Percentiles rank a stretch among this genome's conserved stretches.
Conservation (phyloP, 35 echinoderm and acorn worm genomes). For the Amphiura filiformis region DNA sequence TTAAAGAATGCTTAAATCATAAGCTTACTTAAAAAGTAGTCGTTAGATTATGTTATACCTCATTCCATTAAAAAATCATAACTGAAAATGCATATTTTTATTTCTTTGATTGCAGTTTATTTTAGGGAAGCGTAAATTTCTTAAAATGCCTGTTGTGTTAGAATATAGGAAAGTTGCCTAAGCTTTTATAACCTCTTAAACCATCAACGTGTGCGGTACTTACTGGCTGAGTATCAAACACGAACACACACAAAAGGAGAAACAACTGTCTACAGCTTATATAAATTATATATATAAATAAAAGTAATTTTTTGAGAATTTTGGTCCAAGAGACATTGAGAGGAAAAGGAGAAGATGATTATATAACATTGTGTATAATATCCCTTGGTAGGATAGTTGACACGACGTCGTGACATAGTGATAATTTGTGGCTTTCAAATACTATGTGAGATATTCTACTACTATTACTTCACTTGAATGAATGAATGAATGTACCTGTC, state of each 20-base stretch:
- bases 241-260: background rate
- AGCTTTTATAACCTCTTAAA: background rate
- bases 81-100: background rate
- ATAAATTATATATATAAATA: too few relatives aligned
- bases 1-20: background rate
- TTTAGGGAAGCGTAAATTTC: background rate
- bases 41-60: background rate
- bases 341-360: background rate
- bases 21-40: background rate
- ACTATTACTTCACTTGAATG: background rate
- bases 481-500: background rate
- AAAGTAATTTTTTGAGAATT: background rate
- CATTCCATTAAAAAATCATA: slow-evolving; percentile 12
- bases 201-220: background rate
- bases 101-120: background rate
- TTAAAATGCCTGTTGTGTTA: background rate
- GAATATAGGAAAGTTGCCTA: background rate
- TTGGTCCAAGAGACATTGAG: too few relatives aligned
- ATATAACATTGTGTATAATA: background rate
- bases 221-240: background rate
- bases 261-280: background rate
- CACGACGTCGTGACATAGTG: background rate
- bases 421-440: background rate
- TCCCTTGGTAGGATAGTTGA: background rate
- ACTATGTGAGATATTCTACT: too few relatives aligned